phyloP scores from a whole-genome alignment of 2,888 invertebrate species.

The Tenthredo notha region DNA sequence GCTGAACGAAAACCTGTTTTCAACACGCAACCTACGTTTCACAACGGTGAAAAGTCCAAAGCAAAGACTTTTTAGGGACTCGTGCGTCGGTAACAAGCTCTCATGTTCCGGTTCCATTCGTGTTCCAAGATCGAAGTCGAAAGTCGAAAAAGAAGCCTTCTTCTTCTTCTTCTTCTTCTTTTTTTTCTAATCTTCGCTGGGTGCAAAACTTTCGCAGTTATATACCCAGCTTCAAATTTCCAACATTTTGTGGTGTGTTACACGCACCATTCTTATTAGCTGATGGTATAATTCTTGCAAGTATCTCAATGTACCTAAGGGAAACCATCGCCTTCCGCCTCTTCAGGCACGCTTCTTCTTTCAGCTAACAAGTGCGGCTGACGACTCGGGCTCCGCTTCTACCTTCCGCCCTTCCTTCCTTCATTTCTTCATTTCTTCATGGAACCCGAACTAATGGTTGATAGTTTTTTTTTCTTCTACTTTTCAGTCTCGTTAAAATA shows the following conservation, averaged over 20 bases:
- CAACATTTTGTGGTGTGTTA: background rate
- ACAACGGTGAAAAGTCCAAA: conserved; percentile 25
- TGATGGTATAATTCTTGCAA: conserved; percentile 3
- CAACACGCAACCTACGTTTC: conserved; percentile 46
- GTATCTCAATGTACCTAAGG: background rate
- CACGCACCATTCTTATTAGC: background rate
- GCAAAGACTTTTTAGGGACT: conserved; percentile 12
- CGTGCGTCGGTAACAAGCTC: conserved; percentile 38
- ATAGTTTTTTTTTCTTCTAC: background rate
- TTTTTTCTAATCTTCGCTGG: background rate
- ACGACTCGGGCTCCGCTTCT: background rate
- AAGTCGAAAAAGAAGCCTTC: background rate
- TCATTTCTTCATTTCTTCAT: background rate
- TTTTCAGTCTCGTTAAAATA: background rate
- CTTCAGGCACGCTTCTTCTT: conserved; percentile 2
- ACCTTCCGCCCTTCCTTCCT: too few relatives aligned
- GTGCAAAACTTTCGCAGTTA: background rate
- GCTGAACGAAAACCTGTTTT: conserved; percentile 48
- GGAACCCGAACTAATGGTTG: background rate
- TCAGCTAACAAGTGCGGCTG: background rate
- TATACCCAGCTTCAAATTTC: background rate
- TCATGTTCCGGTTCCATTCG: background rate
- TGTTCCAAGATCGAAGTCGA: background rate
- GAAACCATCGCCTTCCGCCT: background rate
- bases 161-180: background rate